Evolutionary conservation across 2,113 vertebrate genomes (phyloP).

Genomic region (Chlorocebus sabaeus): DNA sequence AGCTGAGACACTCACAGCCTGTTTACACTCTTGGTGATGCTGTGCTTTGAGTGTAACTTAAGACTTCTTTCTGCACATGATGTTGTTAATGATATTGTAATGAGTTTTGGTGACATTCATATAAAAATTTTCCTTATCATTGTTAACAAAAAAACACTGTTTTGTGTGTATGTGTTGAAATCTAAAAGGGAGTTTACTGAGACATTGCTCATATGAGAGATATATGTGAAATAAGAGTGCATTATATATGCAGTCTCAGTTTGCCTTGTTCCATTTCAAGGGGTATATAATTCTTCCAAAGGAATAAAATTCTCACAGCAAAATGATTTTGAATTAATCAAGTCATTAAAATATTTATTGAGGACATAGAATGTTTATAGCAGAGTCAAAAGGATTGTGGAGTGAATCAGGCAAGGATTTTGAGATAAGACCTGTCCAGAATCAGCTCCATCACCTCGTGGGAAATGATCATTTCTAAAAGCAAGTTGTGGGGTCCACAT

Average conservation of each 20-base stretch:
- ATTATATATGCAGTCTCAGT: not conserved
- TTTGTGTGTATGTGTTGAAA: not conserved
- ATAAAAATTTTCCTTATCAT: not conserved
- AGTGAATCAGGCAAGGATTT: not conserved
- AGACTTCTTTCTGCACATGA: not conserved
- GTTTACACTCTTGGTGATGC: too few relatives aligned
- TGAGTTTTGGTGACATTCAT: not conserved
- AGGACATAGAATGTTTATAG: not conserved
- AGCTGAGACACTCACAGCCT: rapidly evolving
- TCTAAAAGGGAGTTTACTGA: not conserved
- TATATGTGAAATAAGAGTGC: not conserved
- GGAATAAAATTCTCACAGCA: not conserved
- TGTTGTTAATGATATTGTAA: not conserved
- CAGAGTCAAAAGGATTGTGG: not conserved
- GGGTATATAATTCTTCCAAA: not conserved
- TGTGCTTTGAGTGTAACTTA: not conserved
- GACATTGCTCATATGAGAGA: not conserved
- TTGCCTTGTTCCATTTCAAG: not conserved
- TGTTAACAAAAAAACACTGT: not conserved
- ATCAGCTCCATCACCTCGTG: not conserved
- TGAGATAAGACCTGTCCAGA: not conserved
- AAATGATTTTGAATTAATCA: not conserved
- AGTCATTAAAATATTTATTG: not conserved
- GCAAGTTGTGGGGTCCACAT: not conserved
- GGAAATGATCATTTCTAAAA: not conserved